A percentile compares a stretch with the other conserved stretches of the same genome.
Evolutionary conservation across 2,888 invertebrate species (phyloP).

Genomic region (Lasioglossum figueresi): DNA sequence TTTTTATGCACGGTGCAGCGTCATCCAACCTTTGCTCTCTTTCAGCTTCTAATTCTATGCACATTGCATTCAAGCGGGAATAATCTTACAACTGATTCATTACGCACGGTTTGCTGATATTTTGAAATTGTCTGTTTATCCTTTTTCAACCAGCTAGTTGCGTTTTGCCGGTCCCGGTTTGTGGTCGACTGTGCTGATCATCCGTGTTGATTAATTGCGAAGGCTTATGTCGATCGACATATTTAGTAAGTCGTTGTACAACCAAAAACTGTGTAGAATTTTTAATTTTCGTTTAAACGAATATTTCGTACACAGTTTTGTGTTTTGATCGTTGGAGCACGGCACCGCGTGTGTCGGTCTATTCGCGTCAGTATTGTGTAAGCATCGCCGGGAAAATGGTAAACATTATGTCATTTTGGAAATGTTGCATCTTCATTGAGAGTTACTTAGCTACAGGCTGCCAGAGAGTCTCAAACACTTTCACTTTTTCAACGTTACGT

Average conservation of each 20-base stretch:
- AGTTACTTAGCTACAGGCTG: background rate
- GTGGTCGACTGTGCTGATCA: background rate
- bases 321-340: background rate
- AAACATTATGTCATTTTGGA: slow-evolving; percentile 13
- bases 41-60: background rate
- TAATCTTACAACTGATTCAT: background rate
- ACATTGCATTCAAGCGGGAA: background rate
- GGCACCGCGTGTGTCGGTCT: background rate
- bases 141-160: background rate
- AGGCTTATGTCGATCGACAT: background rate
- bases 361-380: background rate
- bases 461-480: background rate
- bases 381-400: background rate
- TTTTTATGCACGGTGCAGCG: background rate
- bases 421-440: background rate
- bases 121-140: background rate
- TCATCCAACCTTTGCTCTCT: slow-evolving; percentile 6
- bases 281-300: background rate
- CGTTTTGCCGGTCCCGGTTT: background rate
- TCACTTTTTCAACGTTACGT: slow-evolving; percentile 16
- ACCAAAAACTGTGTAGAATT: background rate
- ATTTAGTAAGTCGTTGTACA: background rate
- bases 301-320: background rate
- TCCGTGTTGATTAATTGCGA: background rate
- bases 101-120: background rate